Percentiles rank a stretch among this genome's conserved stretches.
Conservation (phyloP, 92 coral and sea anemone species). For the Palythoa grandiflora region DNA sequence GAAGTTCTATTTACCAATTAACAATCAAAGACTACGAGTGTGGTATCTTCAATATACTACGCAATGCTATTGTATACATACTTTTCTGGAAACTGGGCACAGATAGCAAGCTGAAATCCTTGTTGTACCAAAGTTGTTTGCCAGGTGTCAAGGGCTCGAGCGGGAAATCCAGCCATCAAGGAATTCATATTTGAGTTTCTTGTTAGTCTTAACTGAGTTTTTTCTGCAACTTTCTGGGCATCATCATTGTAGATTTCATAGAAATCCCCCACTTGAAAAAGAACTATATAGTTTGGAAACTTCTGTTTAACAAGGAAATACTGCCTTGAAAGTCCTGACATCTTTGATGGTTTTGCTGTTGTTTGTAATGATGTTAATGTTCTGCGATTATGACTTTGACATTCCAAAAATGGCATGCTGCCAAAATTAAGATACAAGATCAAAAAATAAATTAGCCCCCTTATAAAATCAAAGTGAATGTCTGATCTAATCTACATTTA, state of each 20-base stretch:
- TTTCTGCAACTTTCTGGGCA: slow-evolving; percentile 85
- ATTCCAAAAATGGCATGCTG: neutral
- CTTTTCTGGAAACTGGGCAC: slow-evolving; percentile 85
- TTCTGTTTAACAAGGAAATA: slow-evolving; percentile 71
- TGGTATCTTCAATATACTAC: too few species aligned
- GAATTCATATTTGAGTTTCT: slow-evolving; percentile 80
- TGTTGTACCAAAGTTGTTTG: slow-evolving; percentile 85
- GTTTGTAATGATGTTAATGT: slow-evolving; percentile 28
- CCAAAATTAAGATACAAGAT: neutral
- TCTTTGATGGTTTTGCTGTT: slow-evolving; percentile 57
- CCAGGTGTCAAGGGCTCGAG: slow-evolving; percentile 88
- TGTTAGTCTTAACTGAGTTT: slow-evolving; percentile 80
- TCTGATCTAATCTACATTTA: too few species aligned
- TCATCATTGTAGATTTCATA: slow-evolving; percentile 85
- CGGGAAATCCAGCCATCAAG: slow-evolving; percentile 93
- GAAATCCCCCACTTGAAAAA: slow-evolving; percentile 92
- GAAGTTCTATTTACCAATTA: too few species aligned
- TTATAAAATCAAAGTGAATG: too few species aligned
- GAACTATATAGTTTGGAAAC: slow-evolving; percentile 80
- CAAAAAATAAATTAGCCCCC: neutral
- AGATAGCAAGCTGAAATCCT: slow-evolving; percentile 88
- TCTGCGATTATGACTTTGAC: slow-evolving; percentile 19
- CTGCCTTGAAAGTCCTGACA: slow-evolving; percentile 76
- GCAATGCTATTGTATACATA: slow-evolving; percentile 35
- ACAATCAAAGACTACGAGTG: too few species aligned